Base-by-base conservation (phyloP, 2,797 vertebrate species). In the Sphenodon punctatus region DNA sequence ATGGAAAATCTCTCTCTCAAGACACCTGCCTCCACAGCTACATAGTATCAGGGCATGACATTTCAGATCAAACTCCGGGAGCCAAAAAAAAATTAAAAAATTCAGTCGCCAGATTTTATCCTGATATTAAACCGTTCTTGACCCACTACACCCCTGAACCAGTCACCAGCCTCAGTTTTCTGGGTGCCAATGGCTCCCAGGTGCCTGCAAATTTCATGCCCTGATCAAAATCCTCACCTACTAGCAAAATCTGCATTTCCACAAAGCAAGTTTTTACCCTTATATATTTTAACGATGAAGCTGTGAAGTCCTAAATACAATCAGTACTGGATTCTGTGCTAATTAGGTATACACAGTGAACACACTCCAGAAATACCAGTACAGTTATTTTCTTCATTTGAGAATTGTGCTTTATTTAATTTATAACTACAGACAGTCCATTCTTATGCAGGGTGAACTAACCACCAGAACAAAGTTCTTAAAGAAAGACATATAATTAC, bases 401-500 rank as follows among this genome's bases (percentile, higher is more conserved):
- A 82, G 42, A 75, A 38, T 51, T 45, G 39, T 45, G 11, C 67
- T 23, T 49, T 80, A 23, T 42, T 51, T 59, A 70, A 67, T 59
- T 23, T 8, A 4, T 20, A 55, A 65, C 14, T 63, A 11, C 42
- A 79, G 49, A 72, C 9, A 46, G 49, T 72, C 70, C 59, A 63
- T 71, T 58, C 20, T 39, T 84, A 80, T 66, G 46, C 8, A 80
- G 77, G 82, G 61, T 36, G n/a, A 87, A 90, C 36, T 38, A 56
- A 23, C 68, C 76, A 56, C 1, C 38, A 61, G 49, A 86, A 12
- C 51, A 83, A 59, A 63, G 27, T 81, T 78, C 78, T 84, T 84
- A 45, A 75, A 45, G 68, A 80, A 84, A 88, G 91, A 45, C 66
- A 79, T 66, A 78, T 49, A 82, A 87, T 78, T 46, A 73, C 78